A percentile compares a stretch with the other conserved stretches of the same genome.
Evolutionary conservation across 2,113 vertebrate genomes (phyloP).

Genomic region (Chaetodon trifascialis): DNA sequence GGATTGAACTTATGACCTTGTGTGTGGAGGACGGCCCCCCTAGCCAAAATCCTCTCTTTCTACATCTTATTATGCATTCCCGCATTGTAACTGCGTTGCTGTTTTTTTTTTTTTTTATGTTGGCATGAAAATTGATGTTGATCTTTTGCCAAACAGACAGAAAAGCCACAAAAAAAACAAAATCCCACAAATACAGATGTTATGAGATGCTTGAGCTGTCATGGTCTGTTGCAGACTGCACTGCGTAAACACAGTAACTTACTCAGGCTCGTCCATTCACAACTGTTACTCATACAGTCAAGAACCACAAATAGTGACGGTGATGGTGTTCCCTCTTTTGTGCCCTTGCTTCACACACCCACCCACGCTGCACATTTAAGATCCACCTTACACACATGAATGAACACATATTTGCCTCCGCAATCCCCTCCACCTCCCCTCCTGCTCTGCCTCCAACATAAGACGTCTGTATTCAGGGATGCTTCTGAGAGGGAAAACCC

Average conservation of each 20-base stretch:
- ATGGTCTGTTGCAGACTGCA: not conserved
- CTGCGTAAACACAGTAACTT: slow-evolving; percentile 8
- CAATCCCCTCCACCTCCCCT: slow-evolving; percentile 30
- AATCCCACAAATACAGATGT: not conserved
- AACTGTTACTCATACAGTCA: slow-evolving; percentile 34
- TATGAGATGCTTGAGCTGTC: not conserved
- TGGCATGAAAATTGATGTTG: not conserved
- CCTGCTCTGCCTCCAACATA: slow-evolving; percentile 20
- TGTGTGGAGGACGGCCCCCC: not conserved
- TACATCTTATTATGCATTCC: not conserved
- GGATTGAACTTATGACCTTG: not conserved
- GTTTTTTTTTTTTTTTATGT: not conserved
- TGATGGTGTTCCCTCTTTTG: slow-evolving; percentile 34
- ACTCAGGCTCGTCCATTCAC: slow-evolving; percentile 31
- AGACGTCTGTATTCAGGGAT: slow-evolving; percentile 48
- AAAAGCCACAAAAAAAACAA: not conserved
- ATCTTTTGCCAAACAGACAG: not conserved
- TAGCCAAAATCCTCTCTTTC: not conserved
- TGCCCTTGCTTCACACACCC: slow-evolving; percentile 15
- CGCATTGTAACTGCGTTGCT: not conserved
- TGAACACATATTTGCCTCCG: slow-evolving; percentile 46
- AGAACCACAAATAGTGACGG: slow-evolving; percentile 10
- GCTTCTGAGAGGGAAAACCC: slow-evolving; percentile 72
- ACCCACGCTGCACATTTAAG: slow-evolving; percentile 51
- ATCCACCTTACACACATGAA: slow-evolving; percentile 47